Evolutionary conservation across 2,797 vertebrate genomes (phyloP).

Genomic region (Danio tinwini): DNA sequence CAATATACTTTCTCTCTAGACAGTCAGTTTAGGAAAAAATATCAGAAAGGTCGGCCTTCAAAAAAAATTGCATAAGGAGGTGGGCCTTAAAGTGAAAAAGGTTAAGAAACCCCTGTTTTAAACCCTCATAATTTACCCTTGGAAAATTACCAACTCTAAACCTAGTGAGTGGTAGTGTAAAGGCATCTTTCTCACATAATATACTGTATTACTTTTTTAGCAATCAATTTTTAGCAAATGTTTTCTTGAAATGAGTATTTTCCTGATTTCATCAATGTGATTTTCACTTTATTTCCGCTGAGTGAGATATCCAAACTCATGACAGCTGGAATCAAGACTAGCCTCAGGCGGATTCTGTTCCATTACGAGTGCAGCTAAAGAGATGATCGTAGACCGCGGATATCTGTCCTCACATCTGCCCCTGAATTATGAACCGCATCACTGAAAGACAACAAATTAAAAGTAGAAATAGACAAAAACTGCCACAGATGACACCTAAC

Average conservation of each 20-base stretch:
- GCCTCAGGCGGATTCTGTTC: conserved; percentile 34
- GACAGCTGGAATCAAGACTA: conserved; percentile 41
- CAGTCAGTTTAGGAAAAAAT: too few species aligned
- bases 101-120: background rate
- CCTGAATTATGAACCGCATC: conserved; percentile 18
- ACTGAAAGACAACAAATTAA: conserved; percentile 22
- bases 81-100: too few species aligned
- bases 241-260: background rate
- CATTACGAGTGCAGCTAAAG: conserved; percentile 23
- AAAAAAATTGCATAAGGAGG: too few species aligned
- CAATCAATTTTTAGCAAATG: background rate
- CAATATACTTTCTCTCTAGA: too few species aligned
- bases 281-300: background rate
- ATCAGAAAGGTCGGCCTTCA: too few species aligned
- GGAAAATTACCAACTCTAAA: background rate
- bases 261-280: conserved; percentile 18
- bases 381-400: conserved; percentile 16
- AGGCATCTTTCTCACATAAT: background rate
- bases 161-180: background rate
- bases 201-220: background rate
- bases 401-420: conserved; percentile 41
- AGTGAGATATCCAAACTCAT: conserved; percentile 16
- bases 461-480: conserved; percentile 6
- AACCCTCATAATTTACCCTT: background rate
- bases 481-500: background rate